Evolutionary conservation across 1,140 invertebrate species (phyloP), one percentile per base, ranked within the genome.

Genomic region (Listronotus bonariensis): DNA sequence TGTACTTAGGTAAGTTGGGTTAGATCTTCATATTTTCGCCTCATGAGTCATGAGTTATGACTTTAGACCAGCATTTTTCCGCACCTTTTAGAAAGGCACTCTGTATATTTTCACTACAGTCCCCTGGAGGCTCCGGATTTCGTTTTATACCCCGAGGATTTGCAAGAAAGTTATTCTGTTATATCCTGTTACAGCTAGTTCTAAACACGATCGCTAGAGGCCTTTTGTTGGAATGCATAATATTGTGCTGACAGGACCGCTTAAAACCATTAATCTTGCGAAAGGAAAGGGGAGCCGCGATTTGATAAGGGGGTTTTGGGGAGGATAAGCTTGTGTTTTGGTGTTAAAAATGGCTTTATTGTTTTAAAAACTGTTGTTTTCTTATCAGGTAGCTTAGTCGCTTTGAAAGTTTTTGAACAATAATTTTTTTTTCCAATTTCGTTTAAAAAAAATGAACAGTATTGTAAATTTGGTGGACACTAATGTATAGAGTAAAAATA

Each of bases 141-240:
- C 20, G 20, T 15, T 15, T 48, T 34, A 26, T 38, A 32, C 41
- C 58, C 49, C 6, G 20, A 61, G 58, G 58, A 38, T 26, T 43
- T 5, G 14, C 43, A 61, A 61, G 60, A 63, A 63, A 60, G 57
- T 51, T 60, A 15, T 49, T 49, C 46, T 49, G 15, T 15, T 15
- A 42, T 63, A 55, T 63, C 31, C 51, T 43, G 60, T 63, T 54
- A 46, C 20, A 48, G 38, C 49, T 53, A 63, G 52, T 55, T 48
- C 49, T 17, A 18, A 63, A 55, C 11, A 41, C 43, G 51, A 17
- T 18, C n/a, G 51, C 42, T 17, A 42, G 31, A 38, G 55, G 63
- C 65, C 67, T 72, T 72, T 72, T 70, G 68, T 72, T 68, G 66
- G 70, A 68, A 70, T 72, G 60, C 63, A 72, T 72, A 72, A 72